Percentiles rank a stretch among this genome's conserved stretches.
phyloP scores from a whole-genome alignment of 2,113 vertebrate genomes.

The Phasianus colchicus region DNA sequence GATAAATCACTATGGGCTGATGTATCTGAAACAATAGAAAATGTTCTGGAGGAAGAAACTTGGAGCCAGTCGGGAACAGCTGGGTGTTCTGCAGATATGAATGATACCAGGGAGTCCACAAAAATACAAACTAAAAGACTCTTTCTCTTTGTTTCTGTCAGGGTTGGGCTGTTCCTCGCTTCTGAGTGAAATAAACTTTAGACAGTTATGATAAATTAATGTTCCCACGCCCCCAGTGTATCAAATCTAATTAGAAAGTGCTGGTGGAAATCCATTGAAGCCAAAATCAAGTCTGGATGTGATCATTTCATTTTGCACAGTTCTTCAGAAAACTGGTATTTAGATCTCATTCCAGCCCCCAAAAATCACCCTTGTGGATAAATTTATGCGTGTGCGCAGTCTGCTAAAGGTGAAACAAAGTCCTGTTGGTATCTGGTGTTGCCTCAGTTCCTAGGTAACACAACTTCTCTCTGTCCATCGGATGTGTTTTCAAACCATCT shows the following conservation, averaged over 20 bases:
- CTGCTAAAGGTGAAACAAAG: neutral
- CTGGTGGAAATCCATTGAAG: constrained; percentile 1
- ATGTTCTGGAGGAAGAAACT: constrained; percentile 56
- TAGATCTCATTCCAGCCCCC: neutral
- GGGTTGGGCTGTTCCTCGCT: constrained; percentile 16
- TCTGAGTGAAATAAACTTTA: constrained; percentile 14
- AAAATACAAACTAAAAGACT: constrained; percentile 29
- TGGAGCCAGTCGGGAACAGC: constrained; percentile 27
- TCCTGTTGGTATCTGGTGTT: neutral
- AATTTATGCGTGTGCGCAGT: neutral
- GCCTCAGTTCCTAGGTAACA: neutral
- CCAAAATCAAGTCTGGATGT: neutral
- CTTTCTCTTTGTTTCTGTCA: constrained; percentile 39
- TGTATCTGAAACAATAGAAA: constrained; percentile 68
- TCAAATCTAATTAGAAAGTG: constrained; percentile 48
- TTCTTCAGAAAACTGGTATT: neutral
- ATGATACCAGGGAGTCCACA: constrained; percentile 24
- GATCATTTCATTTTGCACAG: neutral
- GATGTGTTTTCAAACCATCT: neutral
- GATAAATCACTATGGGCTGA: constrained; percentile 69
- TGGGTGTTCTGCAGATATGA: constrained; percentile 46
- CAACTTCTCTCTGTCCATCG: neutral
- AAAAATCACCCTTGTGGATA: neutral
- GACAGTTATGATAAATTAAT: constrained; percentile 37
- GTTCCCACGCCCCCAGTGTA: constrained; percentile 19